A percentile compares a stretch with the other conserved stretches of the same genome.
Conservation (phyloP, 1,140 invertebrate genomes). For the Cryptotermes secundus region DNA sequence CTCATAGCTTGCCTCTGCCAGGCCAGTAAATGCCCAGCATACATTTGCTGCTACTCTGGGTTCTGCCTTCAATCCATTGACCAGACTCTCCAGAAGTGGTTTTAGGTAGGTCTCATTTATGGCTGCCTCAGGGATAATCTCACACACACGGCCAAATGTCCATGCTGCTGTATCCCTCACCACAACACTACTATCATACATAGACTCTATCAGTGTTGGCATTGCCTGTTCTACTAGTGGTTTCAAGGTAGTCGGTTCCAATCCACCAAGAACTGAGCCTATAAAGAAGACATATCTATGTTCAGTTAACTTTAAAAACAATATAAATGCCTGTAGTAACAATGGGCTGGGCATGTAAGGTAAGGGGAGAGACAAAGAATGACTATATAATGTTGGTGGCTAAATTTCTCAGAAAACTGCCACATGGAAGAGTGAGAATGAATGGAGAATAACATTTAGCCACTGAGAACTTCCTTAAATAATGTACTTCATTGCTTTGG, state of each 20-base stretch:
- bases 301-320: constrained; percentile 22
- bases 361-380: no score
- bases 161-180: constrained; percentile 97
- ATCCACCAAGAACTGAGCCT: constrained; percentile 90
- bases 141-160: constrained; percentile 97
- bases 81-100: constrained; percentile 83
- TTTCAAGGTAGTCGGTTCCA: constrained; percentile 83
- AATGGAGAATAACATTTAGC: no score
- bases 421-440: no score
- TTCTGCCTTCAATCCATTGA: constrained; percentile 86
- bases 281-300: constrained; percentile 35
- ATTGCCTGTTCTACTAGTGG: constrained; percentile 95
- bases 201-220: constrained; percentile 88
- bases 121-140: constrained; percentile 93
- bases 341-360: no score
- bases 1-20: constrained; percentile 97
- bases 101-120: constrained; percentile 86
- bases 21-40: constrained; percentile 98
- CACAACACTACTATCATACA: constrained; percentile 90
- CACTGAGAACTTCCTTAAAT: no score
- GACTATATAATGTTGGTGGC: no score
- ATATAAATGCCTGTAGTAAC: no score
- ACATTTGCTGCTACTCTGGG: constrained; percentile 97
- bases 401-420: no score
- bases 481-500: no score